Base-by-base conservation (phyloP, 2,797 vertebrate species). In the Epinephelus awoara region DNA sequence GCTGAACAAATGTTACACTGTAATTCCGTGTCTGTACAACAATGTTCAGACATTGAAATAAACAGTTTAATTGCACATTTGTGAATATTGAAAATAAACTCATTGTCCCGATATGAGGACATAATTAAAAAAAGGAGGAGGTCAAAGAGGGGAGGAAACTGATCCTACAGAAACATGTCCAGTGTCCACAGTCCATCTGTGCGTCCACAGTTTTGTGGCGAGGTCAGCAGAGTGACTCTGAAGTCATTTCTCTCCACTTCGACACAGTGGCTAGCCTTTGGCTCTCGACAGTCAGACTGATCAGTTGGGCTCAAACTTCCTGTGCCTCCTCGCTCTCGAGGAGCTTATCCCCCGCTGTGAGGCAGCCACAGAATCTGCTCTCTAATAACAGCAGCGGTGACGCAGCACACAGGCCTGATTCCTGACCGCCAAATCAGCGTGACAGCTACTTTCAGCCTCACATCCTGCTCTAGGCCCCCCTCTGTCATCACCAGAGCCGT, bases 361-460 rank as follows among this genome's bases (percentile, higher is more conserved):
- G 61, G 76, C 85, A 76, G 85, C 77, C 63, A 23, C 74, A 64
- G 75, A 81, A 71, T 80, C 84, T 77, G 82, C 89, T 85, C 82
- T 87, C 83, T 85, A 86, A 90, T 88, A 93, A 80, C 88, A 72
- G 85, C 80, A 54, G 75, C 46, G 25, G 80, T 86, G 89, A 88
- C 72, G 87, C 89, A 86, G 85, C 88, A 76, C 79, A 85, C 77
- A 68, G 59, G 70, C 87, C 80, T 71, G 84, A 88, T 70, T 91
- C 85, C 87, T 66, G 76, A 78, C 75, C 78, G 73, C 83, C 85
- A 93, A 94, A 94, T 94, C 93, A 79, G 88, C 59, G 65, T 91
- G 92, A 92, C 93, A 94, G 93, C 85, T 84, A 85, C 90, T 94
- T 89, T 92, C 90, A 93, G 90, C 79, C 71, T 56, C 85, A 80